These are phyloP conservation scores for Palythoa grandiflora DNA, from an alignment of 92 coral and sea anemone species.

Conservation along the genomic window DNA sequence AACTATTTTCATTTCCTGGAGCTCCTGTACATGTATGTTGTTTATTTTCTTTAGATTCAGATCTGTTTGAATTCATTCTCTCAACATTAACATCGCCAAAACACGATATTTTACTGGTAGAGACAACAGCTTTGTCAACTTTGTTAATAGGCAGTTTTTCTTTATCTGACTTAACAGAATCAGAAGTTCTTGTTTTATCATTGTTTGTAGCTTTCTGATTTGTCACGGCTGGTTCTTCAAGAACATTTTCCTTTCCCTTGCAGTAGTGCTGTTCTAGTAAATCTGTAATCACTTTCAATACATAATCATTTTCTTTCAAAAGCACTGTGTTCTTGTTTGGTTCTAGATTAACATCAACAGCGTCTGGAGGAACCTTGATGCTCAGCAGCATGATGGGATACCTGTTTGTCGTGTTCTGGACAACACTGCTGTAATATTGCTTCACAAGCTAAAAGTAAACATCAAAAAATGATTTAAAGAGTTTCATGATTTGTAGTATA, in stretches of 20 bases:
- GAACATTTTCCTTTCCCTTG: constrained; percentile 33
- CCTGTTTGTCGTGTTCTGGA: constrained; percentile 55
- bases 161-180: background rate
- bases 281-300: constrained; percentile 64
- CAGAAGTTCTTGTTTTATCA: constrained; percentile 10
- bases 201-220: background rate
- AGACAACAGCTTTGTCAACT: background rate
- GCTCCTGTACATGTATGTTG: constrained; percentile 12
- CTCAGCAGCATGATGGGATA: constrained; percentile 84
- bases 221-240: constrained; percentile 2
- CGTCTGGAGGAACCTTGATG: constrained; percentile 71
- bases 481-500: too few relatives aligned
- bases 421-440: constrained; percentile 63
- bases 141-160: background rate
- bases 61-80: background rate
- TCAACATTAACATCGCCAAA: background rate
- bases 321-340: constrained; percentile 94
- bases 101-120: background rate
- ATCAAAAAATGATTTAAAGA: background rate
- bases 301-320: constrained; percentile 82
- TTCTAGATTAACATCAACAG: constrained; percentile 90
- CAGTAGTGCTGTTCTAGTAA: constrained; percentile 70
- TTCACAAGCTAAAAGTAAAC: constrained; percentile 63
- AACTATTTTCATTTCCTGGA: background rate
- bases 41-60: background rate